Percentiles rank a stretch among this genome's conserved stretches.
phyloP scores from a whole-genome alignment of 2,113 vertebrate species.

The Otus sunia region DNA sequence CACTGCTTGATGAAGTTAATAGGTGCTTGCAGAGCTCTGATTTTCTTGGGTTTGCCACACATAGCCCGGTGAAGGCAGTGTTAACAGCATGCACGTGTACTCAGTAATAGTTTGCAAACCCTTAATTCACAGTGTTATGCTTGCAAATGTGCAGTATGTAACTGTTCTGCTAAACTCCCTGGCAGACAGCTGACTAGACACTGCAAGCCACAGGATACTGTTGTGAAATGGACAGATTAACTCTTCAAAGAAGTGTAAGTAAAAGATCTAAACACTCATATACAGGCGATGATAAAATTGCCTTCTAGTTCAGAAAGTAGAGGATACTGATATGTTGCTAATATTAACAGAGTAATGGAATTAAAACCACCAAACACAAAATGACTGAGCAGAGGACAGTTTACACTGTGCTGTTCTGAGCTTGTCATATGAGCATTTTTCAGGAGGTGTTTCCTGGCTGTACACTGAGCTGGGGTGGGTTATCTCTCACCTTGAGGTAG shows the following conservation, averaged over 20 bases:
- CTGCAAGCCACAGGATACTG: background rate
- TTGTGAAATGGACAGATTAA: background rate
- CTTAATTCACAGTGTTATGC: background rate
- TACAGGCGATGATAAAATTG: background rate
- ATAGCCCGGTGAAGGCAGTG: background rate
- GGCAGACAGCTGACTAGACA: background rate
- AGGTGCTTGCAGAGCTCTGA: background rate
- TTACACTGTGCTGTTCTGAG: background rate
- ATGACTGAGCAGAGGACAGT: background rate
- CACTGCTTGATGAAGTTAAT: background rate
- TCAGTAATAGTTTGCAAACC: background rate
- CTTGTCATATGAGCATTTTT: rapidly evolving
- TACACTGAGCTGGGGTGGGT: background rate
- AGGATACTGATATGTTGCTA: background rate
- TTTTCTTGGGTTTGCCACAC: background rate
- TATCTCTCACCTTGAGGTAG: background rate
- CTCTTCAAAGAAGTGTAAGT: background rate
- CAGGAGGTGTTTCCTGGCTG: background rate
- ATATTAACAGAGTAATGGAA: background rate
- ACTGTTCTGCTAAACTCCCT: background rate
- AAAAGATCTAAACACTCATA: background rate
- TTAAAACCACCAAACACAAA: background rate
- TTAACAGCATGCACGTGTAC: background rate
- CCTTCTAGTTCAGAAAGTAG: background rate
- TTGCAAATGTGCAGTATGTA: background rate